phyloP scores from a whole-genome alignment of 2,113 vertebrate genomes.

The Lycaon pictus region DNA sequence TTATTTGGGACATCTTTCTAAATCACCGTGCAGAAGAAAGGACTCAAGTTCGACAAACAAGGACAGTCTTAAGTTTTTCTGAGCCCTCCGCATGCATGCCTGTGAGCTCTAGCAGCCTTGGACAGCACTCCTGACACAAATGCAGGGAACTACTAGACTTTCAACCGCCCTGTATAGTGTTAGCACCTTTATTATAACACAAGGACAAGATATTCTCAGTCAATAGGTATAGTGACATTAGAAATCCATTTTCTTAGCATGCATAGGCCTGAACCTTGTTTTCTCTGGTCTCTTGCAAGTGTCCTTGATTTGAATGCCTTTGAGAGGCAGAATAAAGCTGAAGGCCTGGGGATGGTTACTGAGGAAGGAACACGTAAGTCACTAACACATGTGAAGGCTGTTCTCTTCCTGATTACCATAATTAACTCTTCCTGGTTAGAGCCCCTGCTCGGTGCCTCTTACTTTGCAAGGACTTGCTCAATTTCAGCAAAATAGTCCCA shows the following conservation, averaged over 20 bases:
- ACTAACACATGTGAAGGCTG: conserved; percentile 58
- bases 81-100: not conserved
- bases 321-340: conserved; percentile 99
- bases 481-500: conserved; percentile 51
- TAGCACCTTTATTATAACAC: not conserved
- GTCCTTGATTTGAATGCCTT: conserved; percentile 99
- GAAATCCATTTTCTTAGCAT: not conserved
- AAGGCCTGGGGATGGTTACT: conserved; percentile 99
- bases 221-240: not conserved
- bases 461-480: conserved; percentile 52
- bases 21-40: not conserved
- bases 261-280: conserved; percentile 63
- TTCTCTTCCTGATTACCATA: conserved; percentile 73
- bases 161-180: not conserved
- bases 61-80: not conserved
- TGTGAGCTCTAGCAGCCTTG: not conserved
- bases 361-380: conserved; percentile 99
- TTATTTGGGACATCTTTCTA: conserved; percentile 15
- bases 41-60: not conserved
- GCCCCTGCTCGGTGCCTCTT: conserved; percentile 7
- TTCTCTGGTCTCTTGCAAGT: conserved; percentile 86
- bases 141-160: not conserved
- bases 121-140: not conserved
- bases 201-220: conserved; percentile 41
- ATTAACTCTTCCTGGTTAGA: conserved; percentile 57